Evolutionary conservation across 2,113 vertebrate species (phyloP).

Genomic region (Pagrus major): DNA sequence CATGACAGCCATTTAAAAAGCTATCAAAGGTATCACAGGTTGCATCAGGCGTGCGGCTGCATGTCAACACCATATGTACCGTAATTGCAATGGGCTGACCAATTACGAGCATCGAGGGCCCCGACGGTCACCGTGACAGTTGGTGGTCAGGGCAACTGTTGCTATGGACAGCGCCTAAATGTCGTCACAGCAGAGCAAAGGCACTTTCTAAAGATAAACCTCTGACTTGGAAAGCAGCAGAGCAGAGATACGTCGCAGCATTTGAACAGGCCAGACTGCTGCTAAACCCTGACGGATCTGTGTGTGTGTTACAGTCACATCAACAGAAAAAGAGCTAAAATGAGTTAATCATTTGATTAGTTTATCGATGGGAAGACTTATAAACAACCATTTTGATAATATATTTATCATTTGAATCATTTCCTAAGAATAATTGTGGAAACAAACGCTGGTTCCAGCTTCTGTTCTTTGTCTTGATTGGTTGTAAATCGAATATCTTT

Average conservation of each 20-base stretch:
- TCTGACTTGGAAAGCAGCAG: slow-evolving; percentile 8
- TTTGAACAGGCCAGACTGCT: not conserved
- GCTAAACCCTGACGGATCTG: not conserved
- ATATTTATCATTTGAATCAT: not conserved
- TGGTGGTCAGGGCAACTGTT: slow-evolving; percentile 66
- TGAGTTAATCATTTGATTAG: not conserved
- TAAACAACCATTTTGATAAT: not conserved
- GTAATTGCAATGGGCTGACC: slow-evolving; percentile 36
- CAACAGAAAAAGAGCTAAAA: not conserved
- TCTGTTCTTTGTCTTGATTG: not conserved
- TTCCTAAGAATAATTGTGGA: too few species aligned
- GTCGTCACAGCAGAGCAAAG: slow-evolving; percentile 44
- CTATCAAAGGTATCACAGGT: slow-evolving; percentile 7
- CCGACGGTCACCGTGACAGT: slow-evolving; percentile 42
- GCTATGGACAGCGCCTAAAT: slow-evolving; percentile 69
- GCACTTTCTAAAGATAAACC: slow-evolving; percentile 64
- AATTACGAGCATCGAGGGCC: slow-evolving; percentile 45
- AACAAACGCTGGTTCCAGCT: not conserved
- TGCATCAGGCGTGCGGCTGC: slow-evolving; percentile 9
- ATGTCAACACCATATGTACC: slow-evolving; percentile 29
- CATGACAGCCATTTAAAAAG: not conserved
- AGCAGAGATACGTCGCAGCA: not conserved
- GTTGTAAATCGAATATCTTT: not conserved
- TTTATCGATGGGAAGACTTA: not conserved
- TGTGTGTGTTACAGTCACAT: not conserved